A percentile compares a stretch with the other conserved stretches of the same genome.
phyloP scores from a whole-genome alignment of 2,888 invertebrate species.

The Stomorhina lunata region DNA sequence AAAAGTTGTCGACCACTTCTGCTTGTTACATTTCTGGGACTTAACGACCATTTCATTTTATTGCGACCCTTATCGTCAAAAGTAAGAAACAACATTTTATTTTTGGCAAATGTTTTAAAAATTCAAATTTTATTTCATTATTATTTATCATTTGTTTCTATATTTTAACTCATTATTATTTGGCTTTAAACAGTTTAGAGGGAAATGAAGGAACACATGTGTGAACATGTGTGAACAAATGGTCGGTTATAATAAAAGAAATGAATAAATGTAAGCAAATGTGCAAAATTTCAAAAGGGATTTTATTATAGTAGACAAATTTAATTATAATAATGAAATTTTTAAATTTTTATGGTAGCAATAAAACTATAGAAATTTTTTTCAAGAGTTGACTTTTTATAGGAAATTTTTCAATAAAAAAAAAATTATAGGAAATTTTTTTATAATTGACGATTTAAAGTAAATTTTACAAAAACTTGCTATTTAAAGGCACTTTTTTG shows the following conservation, averaged over 20 bases:
- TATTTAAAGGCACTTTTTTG: no score
- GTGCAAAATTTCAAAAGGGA: no score
- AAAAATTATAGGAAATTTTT: no score
- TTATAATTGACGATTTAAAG: no score
- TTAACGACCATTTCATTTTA: neutral
- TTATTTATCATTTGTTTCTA: neutral
- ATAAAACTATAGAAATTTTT: no score
- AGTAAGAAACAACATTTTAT: neutral
- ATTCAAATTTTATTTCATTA: constrained; percentile 11
- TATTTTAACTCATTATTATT: constrained; percentile 1
- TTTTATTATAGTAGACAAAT: no score
- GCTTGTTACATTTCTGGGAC: neutral
- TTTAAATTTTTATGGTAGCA: no score
- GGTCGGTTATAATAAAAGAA: neutral
- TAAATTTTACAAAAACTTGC: no score
- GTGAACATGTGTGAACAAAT: neutral
- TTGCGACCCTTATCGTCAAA: neutral
- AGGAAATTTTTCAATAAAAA: no score
- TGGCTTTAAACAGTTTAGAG: neutral
- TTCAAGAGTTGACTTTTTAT: no score
- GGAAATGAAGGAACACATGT: no score
- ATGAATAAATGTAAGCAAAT: neutral
- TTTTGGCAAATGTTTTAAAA: neutral
- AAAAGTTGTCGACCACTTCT: neutral
- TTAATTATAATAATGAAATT: no score